Base-by-base conservation (phyloP, 2,797 vertebrate genomes). In the Xiphophorus birchmanni region DNA sequence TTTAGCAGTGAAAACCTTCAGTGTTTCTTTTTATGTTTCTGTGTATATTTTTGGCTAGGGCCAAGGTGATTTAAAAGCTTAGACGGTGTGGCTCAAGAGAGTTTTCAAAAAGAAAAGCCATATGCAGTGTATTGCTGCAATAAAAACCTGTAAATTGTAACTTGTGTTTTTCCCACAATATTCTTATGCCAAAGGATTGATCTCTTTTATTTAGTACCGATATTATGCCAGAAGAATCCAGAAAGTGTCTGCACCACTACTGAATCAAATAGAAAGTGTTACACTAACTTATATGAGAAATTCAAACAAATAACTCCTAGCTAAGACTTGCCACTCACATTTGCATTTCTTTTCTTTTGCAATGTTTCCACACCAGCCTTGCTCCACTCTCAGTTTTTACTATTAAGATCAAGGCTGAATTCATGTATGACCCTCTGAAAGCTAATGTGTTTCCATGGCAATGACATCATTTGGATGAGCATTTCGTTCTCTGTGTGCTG, bases 381-480 rank as follows among this genome's bases (percentile, higher is more conserved):
- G 37, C 75, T 50, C 13, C 42, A 32, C 50, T 56, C 40, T 56
- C 48, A 23, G 50, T 63, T 69, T 85, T 80, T 74, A 35, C 26
- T 60, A 35, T 63, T 23, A 56, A 80, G 80, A 76, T 83, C 44
- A 7, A 15, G 44, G 29, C 48, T 54, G 63, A 71, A 69, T 78
- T 74, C 60, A 45, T 79, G 52, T 74, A 73, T 32, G 56, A 80
- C 44, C 52, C 56, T 76, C 44, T 3, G 7, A 80, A 80, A 83
- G 54, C 67, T 47, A n/a, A 69, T 52, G 48, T 77, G 76, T 88
- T 87, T 78, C 79, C 74, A 85, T 80, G 50, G 85, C 73, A 80
- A 86, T 83, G 23, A 75, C 26, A 80, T 87, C 12, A 82, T 83
- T 79, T 83, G 76, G 77, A 84, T 56, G 50, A 86, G 76, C 21